Percentiles rank a stretch among this genome's conserved stretches.
Evolutionary conservation across 2,113 vertebrate species (phyloP).

Genomic region (Brachyistius frenatus): DNA sequence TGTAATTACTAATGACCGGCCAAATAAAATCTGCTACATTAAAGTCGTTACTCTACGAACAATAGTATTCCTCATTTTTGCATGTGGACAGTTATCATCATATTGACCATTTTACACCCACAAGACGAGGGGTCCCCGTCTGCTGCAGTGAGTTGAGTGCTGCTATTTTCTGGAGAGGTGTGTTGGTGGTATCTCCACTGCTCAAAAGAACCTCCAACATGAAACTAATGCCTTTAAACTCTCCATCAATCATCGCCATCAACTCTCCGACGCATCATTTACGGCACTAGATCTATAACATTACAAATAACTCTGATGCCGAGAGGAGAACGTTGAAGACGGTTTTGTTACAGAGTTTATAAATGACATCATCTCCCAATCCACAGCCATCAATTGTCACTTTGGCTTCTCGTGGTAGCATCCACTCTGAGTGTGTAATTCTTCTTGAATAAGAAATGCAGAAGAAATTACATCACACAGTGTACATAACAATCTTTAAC

Average conservation of each 20-base stretch:
- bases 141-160: neutral
- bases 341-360: slow-evolving; percentile 31
- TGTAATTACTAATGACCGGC: neutral
- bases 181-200: neutral
- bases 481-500: slow-evolving; percentile 1
- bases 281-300: slow-evolving; percentile 26
- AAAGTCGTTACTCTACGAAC: neutral
- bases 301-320: slow-evolving; percentile 16
- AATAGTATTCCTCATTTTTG: slow-evolving; percentile 1
- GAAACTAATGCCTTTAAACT: slow-evolving; percentile 24
- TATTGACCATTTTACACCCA: neutral
- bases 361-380: slow-evolving; percentile 20
- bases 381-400: slow-evolving; percentile 28
- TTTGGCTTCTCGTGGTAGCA: neutral
- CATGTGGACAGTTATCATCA: neutral
- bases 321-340: neutral
- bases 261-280: slow-evolving; percentile 24
- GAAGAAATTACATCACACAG: neutral
- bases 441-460: neutral
- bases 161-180: slow-evolving; percentile 34
- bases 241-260: slow-evolving; percentile 27
- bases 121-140: neutral
- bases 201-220: slow-evolving; percentile 31
- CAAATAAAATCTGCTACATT: neutral
- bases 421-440: neutral